phyloP scores from a whole-genome alignment of 1,140 invertebrate genomes.

The Limonius californicus region DNA sequence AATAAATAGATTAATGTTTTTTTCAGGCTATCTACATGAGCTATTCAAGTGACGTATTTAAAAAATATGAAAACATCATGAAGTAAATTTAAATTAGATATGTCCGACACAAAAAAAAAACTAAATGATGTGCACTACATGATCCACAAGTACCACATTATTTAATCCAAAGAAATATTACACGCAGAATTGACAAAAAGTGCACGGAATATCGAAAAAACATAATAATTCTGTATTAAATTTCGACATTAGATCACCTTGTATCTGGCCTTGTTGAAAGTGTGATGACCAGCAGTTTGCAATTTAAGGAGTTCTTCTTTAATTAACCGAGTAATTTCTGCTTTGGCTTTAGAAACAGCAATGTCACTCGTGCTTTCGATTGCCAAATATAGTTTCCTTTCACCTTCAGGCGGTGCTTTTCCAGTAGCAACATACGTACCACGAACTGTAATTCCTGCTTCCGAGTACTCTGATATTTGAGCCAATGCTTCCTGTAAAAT shows the following conservation, averaged over 20 bases:
- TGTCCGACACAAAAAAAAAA: too few species aligned
- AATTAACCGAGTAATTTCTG: constrained; percentile 95
- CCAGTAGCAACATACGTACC: constrained; percentile 93
- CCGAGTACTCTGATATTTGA: constrained; percentile 98
- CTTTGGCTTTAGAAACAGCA: constrained; percentile 96
- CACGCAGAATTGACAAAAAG: too few species aligned
- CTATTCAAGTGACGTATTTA: too few species aligned
- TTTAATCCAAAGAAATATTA: background rate
- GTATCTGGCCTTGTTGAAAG: constrained; percentile 88
- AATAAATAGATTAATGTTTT: too few species aligned
- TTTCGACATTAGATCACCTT: constrained; percentile 87
- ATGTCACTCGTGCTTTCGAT: constrained; percentile 98
- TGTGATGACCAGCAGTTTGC: constrained; percentile 80
- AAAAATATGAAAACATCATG: too few species aligned
- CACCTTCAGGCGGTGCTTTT: constrained; percentile 89
- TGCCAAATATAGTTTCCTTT: constrained; percentile 96
- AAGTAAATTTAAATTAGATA: too few species aligned
- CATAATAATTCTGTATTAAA: too few species aligned
- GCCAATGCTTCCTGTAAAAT: constrained; percentile 78
- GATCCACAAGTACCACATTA: too few species aligned
- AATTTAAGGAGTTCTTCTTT: constrained; percentile 95
- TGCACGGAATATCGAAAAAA: too few species aligned
- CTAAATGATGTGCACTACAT: too few species aligned
- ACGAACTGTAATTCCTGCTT: constrained; percentile 96
- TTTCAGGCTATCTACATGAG: too few species aligned